A percentile compares a stretch with the other conserved stretches of the same genome.
These are phyloP conservation scores for Carabus problematicus DNA, from an alignment of 2,888 invertebrate genomes.

Conservation along the genomic window DNA sequence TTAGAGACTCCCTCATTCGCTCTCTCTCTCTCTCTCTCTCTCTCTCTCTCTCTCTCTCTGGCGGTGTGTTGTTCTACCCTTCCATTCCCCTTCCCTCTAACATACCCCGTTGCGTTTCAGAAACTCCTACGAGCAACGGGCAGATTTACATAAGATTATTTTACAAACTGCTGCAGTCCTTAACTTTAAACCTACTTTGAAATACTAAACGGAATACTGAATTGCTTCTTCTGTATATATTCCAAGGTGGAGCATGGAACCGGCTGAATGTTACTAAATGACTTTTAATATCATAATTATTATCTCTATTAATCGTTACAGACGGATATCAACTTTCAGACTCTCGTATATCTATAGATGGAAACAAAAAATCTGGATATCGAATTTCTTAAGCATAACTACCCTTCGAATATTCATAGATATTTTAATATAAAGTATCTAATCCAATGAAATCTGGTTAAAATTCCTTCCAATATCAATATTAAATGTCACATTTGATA, in stretches of 20 bases:
- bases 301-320: constrained; percentile 21
- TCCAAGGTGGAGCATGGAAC: constrained; percentile 18
- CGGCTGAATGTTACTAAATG: constrained; percentile 7
- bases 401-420: no score
- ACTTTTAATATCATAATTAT: constrained; percentile 30
- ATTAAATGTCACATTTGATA: no score
- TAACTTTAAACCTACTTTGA: constrained; percentile 58
- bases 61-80: no score
- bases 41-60: neutral
- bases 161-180: constrained; percentile 56
- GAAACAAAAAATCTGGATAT: no score
- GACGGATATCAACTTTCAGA: constrained; percentile 8
- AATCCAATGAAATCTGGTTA: no score
- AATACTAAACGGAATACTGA: constrained; percentile 52
- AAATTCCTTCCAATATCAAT: no score
- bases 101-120: neutral
- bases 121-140: constrained; percentile 11
- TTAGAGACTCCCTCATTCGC: neutral
- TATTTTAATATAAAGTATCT: no score
- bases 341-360: no score
- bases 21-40: neutral
- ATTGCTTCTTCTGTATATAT: constrained; percentile 43
- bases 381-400: no score
- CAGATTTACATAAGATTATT: constrained; percentile 61
- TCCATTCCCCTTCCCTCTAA: no score